These are phyloP conservation scores for Achatina immaculata DNA, from an alignment of 1,140 invertebrate genomes.

Conservation along the genomic window DNA sequence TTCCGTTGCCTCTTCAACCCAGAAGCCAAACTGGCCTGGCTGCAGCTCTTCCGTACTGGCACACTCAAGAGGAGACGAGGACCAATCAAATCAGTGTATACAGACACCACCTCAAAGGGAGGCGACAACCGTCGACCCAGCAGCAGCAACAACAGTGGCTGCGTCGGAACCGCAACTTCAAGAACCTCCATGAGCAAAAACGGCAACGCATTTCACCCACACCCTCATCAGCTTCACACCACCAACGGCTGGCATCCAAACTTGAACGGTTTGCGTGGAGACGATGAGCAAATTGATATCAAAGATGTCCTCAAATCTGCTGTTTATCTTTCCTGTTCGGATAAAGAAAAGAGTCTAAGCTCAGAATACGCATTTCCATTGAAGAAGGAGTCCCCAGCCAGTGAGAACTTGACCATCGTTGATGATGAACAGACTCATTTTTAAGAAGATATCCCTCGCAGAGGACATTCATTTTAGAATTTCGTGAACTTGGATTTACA, in stretches of 20 bases:
- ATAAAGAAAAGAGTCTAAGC: neutral
- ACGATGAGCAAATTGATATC: neutral
- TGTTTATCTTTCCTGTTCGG: neutral
- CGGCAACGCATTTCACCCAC: conserved; percentile 7
- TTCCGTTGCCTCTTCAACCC: conserved; percentile 73
- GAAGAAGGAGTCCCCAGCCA: neutral
- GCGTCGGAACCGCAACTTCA: conserved; percentile 25
- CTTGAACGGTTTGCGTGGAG: conserved; percentile 39
- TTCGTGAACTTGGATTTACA: too few species aligned
- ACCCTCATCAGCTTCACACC: conserved; percentile 34
- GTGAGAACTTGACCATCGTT: neutral
- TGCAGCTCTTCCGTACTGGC: conserved; percentile 67
- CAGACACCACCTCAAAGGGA: conserved; percentile 48
- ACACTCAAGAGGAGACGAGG: conserved; percentile 63
- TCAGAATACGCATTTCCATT: neutral
- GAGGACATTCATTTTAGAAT: too few species aligned
- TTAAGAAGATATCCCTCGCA: neutral
- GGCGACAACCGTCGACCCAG: conserved; percentile 33
- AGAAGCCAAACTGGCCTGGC: conserved; percentile 72
- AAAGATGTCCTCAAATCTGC: too few species aligned
- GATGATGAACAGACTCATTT: conserved; percentile 26
- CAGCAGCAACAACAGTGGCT: conserved; percentile 39
- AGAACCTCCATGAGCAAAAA: neutral
- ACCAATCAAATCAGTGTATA: conserved; percentile 63
- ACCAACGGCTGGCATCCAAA: conserved; percentile 48